Base-by-base conservation (phyloP, 2,113 vertebrate species). In the Pao palembangensis region DNA sequence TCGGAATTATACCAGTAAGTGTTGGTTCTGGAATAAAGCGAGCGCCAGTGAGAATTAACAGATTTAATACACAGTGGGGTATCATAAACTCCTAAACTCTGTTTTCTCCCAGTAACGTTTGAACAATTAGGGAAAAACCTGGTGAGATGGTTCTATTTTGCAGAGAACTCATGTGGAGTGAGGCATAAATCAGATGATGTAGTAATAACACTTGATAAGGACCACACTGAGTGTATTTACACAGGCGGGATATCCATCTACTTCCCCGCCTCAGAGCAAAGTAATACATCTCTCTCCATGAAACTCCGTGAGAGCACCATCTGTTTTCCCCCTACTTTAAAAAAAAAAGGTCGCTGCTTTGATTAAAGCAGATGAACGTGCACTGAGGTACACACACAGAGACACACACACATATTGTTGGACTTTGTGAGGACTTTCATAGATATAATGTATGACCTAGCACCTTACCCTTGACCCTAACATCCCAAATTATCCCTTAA, bases 1-100 rank as follows among this genome's bases (percentile, higher is more conserved):
- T 87, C 80, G 76, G 80, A 69, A 75, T 86, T 83, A 87, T 74
- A 85, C 52, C 74, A 73, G 64, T 67, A 84, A 86, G 85, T 78
- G 80, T 64, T 78, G 56, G 67, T 73, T 69, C 61, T 53, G 75
- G 69, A 85, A 83, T 75, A 64, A 55, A 84, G 67, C 66, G 49
- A 62, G 70, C 60, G 70, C 79, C 77, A 73, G 71, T 65, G 69
- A 66, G 69, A 78, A 78, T 76, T 78, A 78, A 85, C 77, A 75
- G 74, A 3, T 84, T 38, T 89, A 90, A 88, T 89, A 81, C 86
- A 84, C 81, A 81, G 78, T 52, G 54, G 34, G 10, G 34, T 2
- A 38, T 8, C 34, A 38, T 12, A 38, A 38, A 38, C 34, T 12
- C 34, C 10, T 38, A 8, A 38, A 2, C 34, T 38, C 34, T 8